Percentiles rank a stretch among this genome's conserved stretches.
Evolutionary conservation across 2,113 vertebrate genomes (phyloP).

Genomic region (Acanthochromis polyacanthus): DNA sequence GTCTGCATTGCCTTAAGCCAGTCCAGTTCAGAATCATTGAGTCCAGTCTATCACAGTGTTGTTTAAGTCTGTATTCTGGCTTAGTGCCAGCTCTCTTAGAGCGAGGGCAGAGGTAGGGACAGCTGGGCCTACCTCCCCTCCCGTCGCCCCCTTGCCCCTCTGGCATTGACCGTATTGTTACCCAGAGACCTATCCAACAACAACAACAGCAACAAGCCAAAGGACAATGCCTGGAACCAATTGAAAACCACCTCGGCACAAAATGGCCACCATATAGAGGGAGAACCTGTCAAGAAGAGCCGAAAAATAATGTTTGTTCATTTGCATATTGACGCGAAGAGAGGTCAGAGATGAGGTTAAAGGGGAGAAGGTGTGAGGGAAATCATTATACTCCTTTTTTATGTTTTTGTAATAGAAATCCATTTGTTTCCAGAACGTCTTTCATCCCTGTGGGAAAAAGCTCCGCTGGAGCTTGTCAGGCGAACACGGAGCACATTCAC

Average conservation of each 20-base stretch:
- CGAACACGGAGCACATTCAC: slow-evolving; percentile 52
- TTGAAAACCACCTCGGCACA: slow-evolving; percentile 32
- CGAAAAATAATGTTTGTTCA: neutral
- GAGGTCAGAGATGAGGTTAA: slow-evolving; percentile 26
- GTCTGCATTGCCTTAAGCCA: neutral
- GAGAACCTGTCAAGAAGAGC: neutral
- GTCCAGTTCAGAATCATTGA: neutral
- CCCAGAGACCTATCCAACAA: slow-evolving; percentile 48
- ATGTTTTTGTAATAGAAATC: slow-evolving; percentile 30
- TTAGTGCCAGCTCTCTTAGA: slow-evolving; percentile 53
- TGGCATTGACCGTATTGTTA: slow-evolving; percentile 43
- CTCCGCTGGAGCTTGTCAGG: slow-evolving; percentile 46
- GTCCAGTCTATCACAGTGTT: slow-evolving; percentile 10
- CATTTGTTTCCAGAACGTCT: slow-evolving; percentile 16
- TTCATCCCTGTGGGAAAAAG: slow-evolving; percentile 36
- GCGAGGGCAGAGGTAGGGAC: slow-evolving; percentile 70
- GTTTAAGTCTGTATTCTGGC: slow-evolving; percentile 49
- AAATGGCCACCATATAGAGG: slow-evolving; percentile 47
- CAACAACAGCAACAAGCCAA: slow-evolving; percentile 29
- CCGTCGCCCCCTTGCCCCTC: slow-evolving; percentile 25
- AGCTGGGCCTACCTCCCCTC: slow-evolving; percentile 62
- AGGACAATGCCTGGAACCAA: slow-evolving; percentile 9
- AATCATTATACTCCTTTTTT: slow-evolving; percentile 5
- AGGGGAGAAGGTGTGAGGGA: slow-evolving; percentile 29
- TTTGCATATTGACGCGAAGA: slow-evolving; percentile 27